Evolutionary conservation across 2,797 vertebrate genomes (phyloP).

Genomic region (Takifugu ocellatus): DNA sequence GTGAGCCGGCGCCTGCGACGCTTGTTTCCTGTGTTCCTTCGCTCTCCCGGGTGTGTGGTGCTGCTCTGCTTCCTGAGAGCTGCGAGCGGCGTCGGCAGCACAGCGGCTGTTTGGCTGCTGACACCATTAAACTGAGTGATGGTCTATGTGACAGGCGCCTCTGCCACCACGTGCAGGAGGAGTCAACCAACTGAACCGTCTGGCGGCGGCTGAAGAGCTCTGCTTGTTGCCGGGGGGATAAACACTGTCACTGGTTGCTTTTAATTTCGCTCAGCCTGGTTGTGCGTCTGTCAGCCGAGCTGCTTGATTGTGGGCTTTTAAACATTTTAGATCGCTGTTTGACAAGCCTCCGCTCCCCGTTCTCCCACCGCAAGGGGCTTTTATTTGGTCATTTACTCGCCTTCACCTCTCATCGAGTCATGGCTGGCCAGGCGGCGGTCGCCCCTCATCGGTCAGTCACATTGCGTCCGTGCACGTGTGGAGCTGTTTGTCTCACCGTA

Average conservation of each 20-base stretch:
- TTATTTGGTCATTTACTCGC: not conserved
- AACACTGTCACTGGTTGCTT: constrained; percentile 50
- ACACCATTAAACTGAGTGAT: constrained; percentile 58
- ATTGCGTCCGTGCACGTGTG: constrained; percentile 6
- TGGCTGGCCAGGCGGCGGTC: not conserved
- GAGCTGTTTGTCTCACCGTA: constrained; percentile 9
- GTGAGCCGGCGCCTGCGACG: constrained; percentile 34
- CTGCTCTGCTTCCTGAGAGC: constrained; percentile 45
- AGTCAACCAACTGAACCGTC: constrained; percentile 53
- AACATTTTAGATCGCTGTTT: constrained; percentile 24
- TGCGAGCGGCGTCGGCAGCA: constrained; percentile 15
- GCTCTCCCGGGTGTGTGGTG: constrained; percentile 47
- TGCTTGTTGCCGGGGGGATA: constrained; percentile 56
- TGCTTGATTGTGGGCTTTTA: constrained; percentile 32
- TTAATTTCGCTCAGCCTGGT: constrained; percentile 42
- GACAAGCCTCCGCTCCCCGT: constrained; percentile 26
- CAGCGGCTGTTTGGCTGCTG: constrained; percentile 42
- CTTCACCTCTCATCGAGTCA: not conserved
- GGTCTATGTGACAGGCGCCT: constrained; percentile 56
- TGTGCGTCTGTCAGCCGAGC: constrained; percentile 45
- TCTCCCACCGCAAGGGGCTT: constrained; percentile 13
- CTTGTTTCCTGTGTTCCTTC: constrained; percentile 41
- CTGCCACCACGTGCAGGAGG: constrained; percentile 51
- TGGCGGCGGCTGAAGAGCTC: constrained; percentile 37
- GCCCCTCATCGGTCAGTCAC: constrained; percentile 10